Percentiles rank a stretch among this genome's conserved stretches.
phyloP scores from a whole-genome alignment of 1,140 invertebrate species.

The Cyrtorhinus lividipennis region DNA sequence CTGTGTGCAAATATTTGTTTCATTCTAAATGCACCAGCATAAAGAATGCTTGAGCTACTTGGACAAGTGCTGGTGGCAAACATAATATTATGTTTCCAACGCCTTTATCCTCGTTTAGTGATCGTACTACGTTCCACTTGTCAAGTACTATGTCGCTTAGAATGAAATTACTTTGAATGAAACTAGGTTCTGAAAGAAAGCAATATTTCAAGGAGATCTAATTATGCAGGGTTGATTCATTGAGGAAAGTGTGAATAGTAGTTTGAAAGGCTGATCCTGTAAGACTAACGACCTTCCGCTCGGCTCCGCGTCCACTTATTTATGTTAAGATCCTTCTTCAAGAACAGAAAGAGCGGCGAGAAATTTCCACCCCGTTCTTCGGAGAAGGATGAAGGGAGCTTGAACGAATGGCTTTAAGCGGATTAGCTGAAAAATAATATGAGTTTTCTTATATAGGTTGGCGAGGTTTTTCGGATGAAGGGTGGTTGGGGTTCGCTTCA shows the following conservation, averaged over 20 bases:
- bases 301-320: background rate
- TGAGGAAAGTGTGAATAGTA: constrained; percentile 4
- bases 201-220: background rate
- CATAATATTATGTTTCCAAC: no score
- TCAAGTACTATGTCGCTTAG: no score
- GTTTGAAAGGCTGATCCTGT: constrained; percentile 6
- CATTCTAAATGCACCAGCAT: no score
- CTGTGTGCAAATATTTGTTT: no score
- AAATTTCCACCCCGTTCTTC: background rate
- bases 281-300: constrained; percentile 1
- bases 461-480: background rate
- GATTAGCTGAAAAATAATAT: constrained; percentile 8
- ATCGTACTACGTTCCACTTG: no score
- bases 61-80: no score
- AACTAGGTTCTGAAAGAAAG: no score
- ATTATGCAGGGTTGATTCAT: constrained; percentile 2
- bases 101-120: no score
- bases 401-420: constrained; percentile 6
- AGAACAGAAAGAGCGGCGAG: background rate
- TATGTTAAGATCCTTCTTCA: background rate
- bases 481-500: background rate
- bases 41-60: no score
- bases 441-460: constrained; percentile 1
- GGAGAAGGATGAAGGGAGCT: background rate
- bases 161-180: no score